Base-by-base conservation (phyloP, 2,888 invertebrate genomes). In the Lasius platythorax region DNA sequence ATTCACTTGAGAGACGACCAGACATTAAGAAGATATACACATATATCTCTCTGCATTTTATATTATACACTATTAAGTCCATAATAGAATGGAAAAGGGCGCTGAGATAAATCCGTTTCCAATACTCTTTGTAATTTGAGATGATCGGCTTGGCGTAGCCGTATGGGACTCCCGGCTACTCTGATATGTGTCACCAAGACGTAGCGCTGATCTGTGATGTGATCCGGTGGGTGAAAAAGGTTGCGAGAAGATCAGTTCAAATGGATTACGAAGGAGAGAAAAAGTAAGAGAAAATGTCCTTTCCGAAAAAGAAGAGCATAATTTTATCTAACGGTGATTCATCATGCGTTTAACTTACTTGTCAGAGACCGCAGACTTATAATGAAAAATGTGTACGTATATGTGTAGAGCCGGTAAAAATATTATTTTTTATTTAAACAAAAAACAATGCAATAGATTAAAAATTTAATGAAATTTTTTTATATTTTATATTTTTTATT, bases 41-140 rank as follows among this genome's bases (percentile, higher is more conserved):
- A 37, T 4, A 53, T 53, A 6, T 46, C 43, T 53, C 61, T 79
- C 76, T 50, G 53, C 50, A 84, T 73, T 84, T 79, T 86, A 83
- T 76, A 37, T 81, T 37, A 76, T 70, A 64, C 23, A 56, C 84
- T 87, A 85, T 91, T 87, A 88, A 90, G 85, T 64, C 79, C 79
- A 86, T 87, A 89, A 89, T 90, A 76, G 91, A 85, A 73, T 68
- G 64, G 53, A 83, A 87, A 79, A 87, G 85, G 87, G 92, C 88
- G 91, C 73, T 87, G 89, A 92, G 90, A 92, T 92, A 94, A 94
- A 94, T 94, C 94, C 94, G 93, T 93, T 94, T 93, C 91, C 93
- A 92, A 94, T 95, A 94, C 94, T 94, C 94, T 94, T 95, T 94
- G 95, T 95, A 94, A 95, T 95, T 95, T 93, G 95, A 95, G 94